Percentiles rank a stretch among this genome's conserved stretches.
Conservation (phyloP, 2,888 invertebrate genomes). For the Pycnomerus fuliginosus region DNA sequence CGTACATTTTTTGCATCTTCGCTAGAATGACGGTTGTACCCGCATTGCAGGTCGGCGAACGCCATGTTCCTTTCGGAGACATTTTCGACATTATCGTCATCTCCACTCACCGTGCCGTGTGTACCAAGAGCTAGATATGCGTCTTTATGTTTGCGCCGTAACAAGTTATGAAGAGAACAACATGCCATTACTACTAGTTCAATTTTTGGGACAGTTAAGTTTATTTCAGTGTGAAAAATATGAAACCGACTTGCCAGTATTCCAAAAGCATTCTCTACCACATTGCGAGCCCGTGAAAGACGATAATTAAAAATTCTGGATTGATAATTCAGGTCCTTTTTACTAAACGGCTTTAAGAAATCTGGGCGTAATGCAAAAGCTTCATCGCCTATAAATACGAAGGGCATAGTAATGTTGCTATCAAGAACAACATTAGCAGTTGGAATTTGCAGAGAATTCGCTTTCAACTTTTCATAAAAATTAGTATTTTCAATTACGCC, state of each 20-base stretch:
- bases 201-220: background rate
- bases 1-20: background rate
- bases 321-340: constrained; percentile 2
- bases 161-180: constrained; percentile 4
- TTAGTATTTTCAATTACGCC: background rate
- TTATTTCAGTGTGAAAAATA: constrained; percentile 14
- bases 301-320: constrained; percentile 20
- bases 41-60: background rate
- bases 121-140: background rate
- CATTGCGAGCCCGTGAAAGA: constrained; percentile 11
- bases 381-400: constrained; percentile 23
- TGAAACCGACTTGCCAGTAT: constrained; percentile 18
- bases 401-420: constrained; percentile 3
- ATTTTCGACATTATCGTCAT: no score
- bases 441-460: background rate
- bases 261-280: constrained; percentile 22
- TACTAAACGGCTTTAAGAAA: constrained; percentile 13
- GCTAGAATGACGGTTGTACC: background rate
- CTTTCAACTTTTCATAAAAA: background rate
- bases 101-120: background rate
- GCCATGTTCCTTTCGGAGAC: background rate
- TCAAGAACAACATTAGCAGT: no score
- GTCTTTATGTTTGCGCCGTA: background rate
- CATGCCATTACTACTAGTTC: background rate
- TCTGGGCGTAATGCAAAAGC: constrained; percentile 17